Evolutionary conservation across 2,797 vertebrate genomes (phyloP).

Genomic region (Hafferia zeledoni): DNA sequence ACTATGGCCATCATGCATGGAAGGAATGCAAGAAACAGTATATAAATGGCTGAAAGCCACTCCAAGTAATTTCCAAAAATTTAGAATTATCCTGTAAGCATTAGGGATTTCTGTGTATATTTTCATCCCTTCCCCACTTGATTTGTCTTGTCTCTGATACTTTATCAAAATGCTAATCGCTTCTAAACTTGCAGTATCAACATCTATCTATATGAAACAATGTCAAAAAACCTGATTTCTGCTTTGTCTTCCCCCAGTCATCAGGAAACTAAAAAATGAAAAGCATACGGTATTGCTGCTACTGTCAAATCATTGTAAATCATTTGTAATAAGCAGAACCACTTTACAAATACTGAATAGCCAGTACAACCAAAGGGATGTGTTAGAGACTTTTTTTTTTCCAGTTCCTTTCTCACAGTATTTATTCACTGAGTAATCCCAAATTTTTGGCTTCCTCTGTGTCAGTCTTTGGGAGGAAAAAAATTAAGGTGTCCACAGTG

Average conservation of each 20-base stretch:
- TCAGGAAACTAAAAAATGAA: slow-evolving; percentile 1
- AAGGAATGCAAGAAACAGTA: background rate
- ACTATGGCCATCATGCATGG: background rate
- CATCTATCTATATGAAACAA: background rate
- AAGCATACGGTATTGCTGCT: slow-evolving; percentile 5
- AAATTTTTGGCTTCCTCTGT: slow-evolving; percentile 33
- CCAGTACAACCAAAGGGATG: background rate
- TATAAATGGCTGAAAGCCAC: background rate
- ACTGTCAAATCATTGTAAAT: slow-evolving; percentile 17
- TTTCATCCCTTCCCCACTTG: background rate
- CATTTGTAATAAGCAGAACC: background rate
- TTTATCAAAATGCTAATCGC: slow-evolving; percentile 11
- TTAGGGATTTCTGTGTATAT: background rate
- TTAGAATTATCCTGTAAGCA: background rate
- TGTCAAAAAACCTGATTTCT: background rate
- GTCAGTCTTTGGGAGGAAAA: background rate
- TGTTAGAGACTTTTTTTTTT: background rate
- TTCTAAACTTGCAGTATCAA: background rate
- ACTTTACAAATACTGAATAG: slow-evolving; percentile 1
- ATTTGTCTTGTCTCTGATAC: background rate
- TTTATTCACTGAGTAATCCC: slow-evolving; percentile 40
- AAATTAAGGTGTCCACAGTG: slow-evolving; percentile 24
- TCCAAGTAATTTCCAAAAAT: background rate
- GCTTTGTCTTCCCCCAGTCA: background rate
- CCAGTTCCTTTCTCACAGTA: slow-evolving; percentile 17